These are phyloP conservation scores for Trichopoda pennipes DNA, from an alignment of 2,888 invertebrate species.

Conservation along the genomic window DNA sequence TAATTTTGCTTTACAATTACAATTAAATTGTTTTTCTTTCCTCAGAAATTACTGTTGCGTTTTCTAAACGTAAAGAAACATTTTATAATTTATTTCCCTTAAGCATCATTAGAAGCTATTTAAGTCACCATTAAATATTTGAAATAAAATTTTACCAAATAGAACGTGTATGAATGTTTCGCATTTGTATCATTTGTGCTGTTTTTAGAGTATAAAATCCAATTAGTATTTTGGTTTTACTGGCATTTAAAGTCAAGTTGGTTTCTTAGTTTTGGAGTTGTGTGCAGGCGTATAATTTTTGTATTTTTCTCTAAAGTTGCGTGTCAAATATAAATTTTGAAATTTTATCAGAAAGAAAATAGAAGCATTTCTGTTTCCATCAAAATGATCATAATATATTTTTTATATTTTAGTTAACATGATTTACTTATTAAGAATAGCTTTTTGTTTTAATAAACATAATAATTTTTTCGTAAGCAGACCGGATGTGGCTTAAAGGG, in stretches of 20 bases:
- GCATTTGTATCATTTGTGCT: constrained; percentile 6
- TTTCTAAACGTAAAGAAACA: constrained; percentile 7
- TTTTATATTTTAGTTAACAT: constrained; percentile 67
- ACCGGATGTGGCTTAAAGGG: constrained; percentile 68
- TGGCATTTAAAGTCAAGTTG: constrained; percentile 33
- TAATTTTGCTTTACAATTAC: background rate
- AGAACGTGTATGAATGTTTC: constrained; percentile 38
- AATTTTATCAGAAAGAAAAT: constrained; percentile 9
- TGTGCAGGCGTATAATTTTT: constrained; percentile 53
- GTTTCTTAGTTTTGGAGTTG: constrained; percentile 35
- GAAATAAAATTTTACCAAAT: background rate
- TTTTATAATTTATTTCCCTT: constrained; percentile 57
- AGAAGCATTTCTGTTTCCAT: background rate
- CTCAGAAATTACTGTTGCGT: background rate
- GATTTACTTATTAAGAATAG: constrained; percentile 66
- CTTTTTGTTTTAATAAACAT: constrained; percentile 36
- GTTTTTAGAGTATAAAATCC: constrained; percentile 21
- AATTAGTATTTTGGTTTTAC: constrained; percentile 42
- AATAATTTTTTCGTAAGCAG: constrained; percentile 9
- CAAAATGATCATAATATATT: constrained; percentile 49
- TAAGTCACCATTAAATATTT: constrained; percentile 44
- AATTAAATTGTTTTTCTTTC: background rate
- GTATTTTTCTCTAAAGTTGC: constrained; percentile 42
- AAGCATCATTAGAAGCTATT: constrained; percentile 61
- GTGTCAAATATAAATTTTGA: constrained; percentile 65